phyloP scores from a whole-genome alignment of 1,140 invertebrate genomes.

The Globodera rostochiensis region DNA sequence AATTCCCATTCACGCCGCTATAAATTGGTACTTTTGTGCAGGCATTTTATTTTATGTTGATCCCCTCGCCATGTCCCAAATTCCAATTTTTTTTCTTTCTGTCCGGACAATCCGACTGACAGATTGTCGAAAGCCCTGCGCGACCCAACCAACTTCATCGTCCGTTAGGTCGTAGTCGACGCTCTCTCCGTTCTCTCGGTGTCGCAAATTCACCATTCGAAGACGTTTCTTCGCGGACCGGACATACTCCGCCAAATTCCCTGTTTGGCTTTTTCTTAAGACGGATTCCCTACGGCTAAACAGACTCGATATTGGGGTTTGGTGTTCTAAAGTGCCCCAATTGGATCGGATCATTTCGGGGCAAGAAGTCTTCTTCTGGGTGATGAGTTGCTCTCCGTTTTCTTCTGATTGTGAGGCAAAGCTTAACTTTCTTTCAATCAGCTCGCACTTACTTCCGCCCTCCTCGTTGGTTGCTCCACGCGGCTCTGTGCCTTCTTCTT shows the following conservation, averaged over 20 bases:
- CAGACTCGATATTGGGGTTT: slow-evolving; percentile 47
- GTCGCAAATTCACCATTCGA: slow-evolving; percentile 41
- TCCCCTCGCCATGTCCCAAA: too few relatives aligned
- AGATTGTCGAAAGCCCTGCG: too few relatives aligned
- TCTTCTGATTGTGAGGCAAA: neutral
- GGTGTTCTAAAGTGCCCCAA: slow-evolving; percentile 40
- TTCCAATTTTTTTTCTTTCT: too few relatives aligned
- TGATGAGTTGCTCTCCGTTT: neutral
- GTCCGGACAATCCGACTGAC: neutral
- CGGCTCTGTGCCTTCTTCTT: neutral
- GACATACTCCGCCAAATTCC: slow-evolving; percentile 57
- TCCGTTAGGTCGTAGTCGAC: slow-evolving; percentile 56
- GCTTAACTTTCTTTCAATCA: neutral
- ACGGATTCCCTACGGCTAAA: neutral
- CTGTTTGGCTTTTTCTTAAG: slow-evolving; percentile 30
- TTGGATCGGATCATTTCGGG: slow-evolving; percentile 17
- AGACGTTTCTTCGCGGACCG: slow-evolving; percentile 58
- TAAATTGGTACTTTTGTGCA: slow-evolving; percentile 16
- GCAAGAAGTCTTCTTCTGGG: slow-evolving; percentile 21
- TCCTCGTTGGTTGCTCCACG: neutral
- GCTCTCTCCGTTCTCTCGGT: slow-evolving; percentile 48
- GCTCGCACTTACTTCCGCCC: neutral
- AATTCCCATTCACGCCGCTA: slow-evolving; percentile 62
- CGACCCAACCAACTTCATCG: slow-evolving; percentile 44
- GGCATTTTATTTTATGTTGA: neutral